phyloP scores from a whole-genome alignment of 2,113 vertebrate species.

The Porphyrio hochstetteri region DNA sequence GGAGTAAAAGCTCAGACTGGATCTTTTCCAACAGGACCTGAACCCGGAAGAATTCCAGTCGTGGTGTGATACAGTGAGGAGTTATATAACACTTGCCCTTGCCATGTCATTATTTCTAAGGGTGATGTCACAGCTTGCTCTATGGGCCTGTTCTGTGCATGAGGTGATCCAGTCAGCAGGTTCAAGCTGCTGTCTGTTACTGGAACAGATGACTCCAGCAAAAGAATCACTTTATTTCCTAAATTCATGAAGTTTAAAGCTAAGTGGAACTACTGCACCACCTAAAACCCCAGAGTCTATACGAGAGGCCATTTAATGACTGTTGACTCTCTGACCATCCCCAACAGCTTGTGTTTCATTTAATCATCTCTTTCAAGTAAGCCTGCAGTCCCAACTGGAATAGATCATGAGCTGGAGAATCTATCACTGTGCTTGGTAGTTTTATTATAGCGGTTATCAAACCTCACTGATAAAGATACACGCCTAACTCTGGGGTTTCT shows the following conservation, averaged over 20 bases:
- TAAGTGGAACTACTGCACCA: not conserved
- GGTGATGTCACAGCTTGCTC: conserved; percentile 4
- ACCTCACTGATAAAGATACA: not conserved
- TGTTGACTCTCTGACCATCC: not conserved
- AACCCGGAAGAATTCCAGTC: conserved; percentile 44
- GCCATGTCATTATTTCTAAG: not conserved
- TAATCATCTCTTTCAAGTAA: not conserved
- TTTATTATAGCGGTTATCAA: not conserved
- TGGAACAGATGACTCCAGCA: not conserved
- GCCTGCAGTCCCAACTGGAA: not conserved
- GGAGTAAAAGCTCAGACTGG: conserved; percentile 50
- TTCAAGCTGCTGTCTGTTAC: not conserved
- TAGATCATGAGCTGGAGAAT: not conserved
- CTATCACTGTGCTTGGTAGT: not conserved
- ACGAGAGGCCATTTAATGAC: not conserved
- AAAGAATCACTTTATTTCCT: not conserved
- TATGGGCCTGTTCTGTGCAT: not conserved
- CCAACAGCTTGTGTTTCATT: not conserved
- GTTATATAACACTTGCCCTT: conserved; percentile 36
- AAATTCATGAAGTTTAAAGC: not conserved
- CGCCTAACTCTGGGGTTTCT: not conserved
- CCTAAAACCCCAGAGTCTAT: not conserved
- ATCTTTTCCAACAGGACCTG: conserved; percentile 65
- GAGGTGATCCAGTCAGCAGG: not conserved
- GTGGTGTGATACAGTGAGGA: conserved; percentile 19